Conservation (phyloP, 1,140 invertebrate genomes). For the Caenorhabditis elegans region DNA sequence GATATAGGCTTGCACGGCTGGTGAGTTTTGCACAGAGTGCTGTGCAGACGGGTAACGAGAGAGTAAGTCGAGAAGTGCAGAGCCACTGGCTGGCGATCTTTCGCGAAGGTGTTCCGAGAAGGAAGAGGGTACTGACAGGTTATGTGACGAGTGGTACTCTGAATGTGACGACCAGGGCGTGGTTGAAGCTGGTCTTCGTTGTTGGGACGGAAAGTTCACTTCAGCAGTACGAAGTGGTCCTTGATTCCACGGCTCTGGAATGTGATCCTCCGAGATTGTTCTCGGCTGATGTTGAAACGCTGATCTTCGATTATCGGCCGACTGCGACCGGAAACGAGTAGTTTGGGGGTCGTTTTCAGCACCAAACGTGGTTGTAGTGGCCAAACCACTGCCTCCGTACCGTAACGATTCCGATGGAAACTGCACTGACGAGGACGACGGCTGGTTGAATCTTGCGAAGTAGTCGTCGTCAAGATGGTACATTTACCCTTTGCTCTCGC, state of each 20-base stretch:
- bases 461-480: conserved; percentile 27
- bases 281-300: neutral
- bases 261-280: conserved; percentile 3
- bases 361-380: neutral
- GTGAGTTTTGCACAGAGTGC: conserved; percentile 17
- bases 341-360: neutral
- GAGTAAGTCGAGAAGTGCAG: conserved; percentile 39
- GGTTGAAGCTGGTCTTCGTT: neutral
- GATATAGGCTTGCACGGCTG: conserved; percentile 20
- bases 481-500: conserved; percentile 22
- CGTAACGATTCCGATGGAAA: conserved; percentile 2
- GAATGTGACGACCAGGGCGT: conserved; percentile 2
- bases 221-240: neutral
- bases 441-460: conserved; percentile 8
- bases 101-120: conserved; percentile 41
- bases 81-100: conserved; percentile 38
- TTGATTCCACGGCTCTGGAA: conserved; percentile 8
- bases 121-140: conserved; percentile 22
- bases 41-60: conserved; percentile 32
- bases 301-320: neutral
- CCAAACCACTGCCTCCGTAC: conserved; percentile 1
- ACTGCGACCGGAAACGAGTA: conserved; percentile 4
- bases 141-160: conserved; percentile 11
- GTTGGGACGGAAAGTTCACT: neutral
- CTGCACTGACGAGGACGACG: conserved; percentile 2